A percentile compares a stretch with the other conserved stretches of the same genome.
These are phyloP conservation scores for Mastomys coucha DNA, from an alignment of 2,113 vertebrate species.

Conservation along the genomic window DNA sequence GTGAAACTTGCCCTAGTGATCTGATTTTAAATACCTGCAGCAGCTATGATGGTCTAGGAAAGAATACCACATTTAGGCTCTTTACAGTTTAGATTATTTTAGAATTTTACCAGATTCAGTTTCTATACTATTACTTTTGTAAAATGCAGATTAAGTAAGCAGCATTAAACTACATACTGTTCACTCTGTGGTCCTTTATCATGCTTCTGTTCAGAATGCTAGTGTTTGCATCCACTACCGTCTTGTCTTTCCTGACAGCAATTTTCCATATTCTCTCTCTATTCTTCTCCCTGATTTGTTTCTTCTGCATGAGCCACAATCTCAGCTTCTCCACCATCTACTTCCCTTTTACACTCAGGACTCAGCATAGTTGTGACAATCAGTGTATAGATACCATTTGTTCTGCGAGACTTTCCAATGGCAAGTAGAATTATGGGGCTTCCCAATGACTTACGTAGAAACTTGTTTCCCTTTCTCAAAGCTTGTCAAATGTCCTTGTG, in stretches of 20 bases:
- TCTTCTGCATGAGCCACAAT: background rate
- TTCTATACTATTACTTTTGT: background rate
- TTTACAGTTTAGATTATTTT: background rate
- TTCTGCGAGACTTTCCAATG: background rate
- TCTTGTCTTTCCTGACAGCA: background rate
- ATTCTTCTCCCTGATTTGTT: background rate
- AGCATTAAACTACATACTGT: background rate
- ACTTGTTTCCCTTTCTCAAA: background rate
- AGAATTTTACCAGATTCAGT: constrained; percentile 6
- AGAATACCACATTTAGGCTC: background rate
- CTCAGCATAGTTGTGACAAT: background rate
- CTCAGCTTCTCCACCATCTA: background rate
- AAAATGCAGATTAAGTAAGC: background rate
- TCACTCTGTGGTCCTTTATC: background rate
- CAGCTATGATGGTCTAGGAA: background rate
- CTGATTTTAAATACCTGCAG: background rate
- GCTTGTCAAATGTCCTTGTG: background rate
- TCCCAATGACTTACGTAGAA: background rate
- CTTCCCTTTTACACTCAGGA: background rate
- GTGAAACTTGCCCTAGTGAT: background rate
- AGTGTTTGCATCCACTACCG: background rate
- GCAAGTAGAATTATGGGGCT: background rate
- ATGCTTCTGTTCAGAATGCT: background rate
- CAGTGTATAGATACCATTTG: background rate
- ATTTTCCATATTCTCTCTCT: background rate